Percentiles rank a stretch among this genome's conserved stretches.
Conservation (phyloP, 2,797 vertebrate species). For the Protosalanx chinensis region DNA sequence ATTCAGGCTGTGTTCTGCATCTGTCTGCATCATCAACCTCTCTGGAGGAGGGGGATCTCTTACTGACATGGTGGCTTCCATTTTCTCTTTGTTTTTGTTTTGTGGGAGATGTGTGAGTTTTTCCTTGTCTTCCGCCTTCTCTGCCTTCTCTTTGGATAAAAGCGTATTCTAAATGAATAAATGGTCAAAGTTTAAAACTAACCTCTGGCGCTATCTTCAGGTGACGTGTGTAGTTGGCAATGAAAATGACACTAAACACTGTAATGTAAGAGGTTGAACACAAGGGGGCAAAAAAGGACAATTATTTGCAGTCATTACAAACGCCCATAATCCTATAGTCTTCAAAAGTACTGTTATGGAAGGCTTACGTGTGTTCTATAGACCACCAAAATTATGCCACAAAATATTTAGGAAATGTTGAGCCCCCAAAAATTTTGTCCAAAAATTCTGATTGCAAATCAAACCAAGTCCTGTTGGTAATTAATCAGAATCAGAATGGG, state of each 20-base stretch:
- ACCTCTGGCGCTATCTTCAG: constrained; percentile 38
- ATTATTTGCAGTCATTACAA: not conserved
- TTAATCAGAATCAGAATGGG: too few species aligned
- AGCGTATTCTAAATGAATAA: too few species aligned
- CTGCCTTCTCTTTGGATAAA: too few species aligned
- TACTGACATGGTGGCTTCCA: too few species aligned
- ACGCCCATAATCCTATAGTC: not conserved
- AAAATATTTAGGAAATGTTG: too few species aligned
- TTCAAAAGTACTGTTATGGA: not conserved
- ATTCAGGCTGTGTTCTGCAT: too few species aligned
- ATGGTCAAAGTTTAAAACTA: not conserved
- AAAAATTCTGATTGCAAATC: not conserved
- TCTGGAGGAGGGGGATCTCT: too few species aligned
- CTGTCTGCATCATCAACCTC: too few species aligned
- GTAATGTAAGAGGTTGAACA: not conserved
- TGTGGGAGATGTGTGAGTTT: too few species aligned
- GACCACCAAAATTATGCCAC: not conserved
- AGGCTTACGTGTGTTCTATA: not conserved
- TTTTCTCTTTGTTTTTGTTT: too few species aligned
- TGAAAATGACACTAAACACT: not conserved
- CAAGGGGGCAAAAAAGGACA: not conserved
- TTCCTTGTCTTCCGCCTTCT: too few species aligned
- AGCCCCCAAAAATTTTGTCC: not conserved
- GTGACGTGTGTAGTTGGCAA: constrained; percentile 4
- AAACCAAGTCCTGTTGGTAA: not conserved